Evolutionary conservation across 37 sponge, comb jelly and placozoan genomes (phyloP), one percentile per base, ranked within the genome.

Genomic region (Diacarnus erythraeanus): DNA sequence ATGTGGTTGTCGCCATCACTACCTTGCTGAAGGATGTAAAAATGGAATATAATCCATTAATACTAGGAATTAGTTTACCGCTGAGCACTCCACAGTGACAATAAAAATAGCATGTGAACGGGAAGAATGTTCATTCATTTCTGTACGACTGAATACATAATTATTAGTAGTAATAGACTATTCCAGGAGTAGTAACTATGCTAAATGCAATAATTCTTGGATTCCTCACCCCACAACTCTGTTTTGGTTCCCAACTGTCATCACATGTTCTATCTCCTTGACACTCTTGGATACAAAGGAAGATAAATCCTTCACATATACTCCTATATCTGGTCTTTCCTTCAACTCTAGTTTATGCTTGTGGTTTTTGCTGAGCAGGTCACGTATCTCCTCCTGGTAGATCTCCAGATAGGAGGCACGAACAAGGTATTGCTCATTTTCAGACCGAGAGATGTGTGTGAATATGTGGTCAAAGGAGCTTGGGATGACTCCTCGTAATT

Each of bases 81-180:
- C 86, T 60, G 85, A 91, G 83, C 99, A 96, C 73, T 98, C 99
- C 1, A 98, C 87, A 12, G 99, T 98, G 39, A 96, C 59, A 23
- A 95, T 92, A 80, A 98, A 98, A 38, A 98, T 94, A 38, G 99
- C 99, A 76, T 98, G 99, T 21, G 99, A 98, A 20, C 99, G 69
- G n/a, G 99, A 98, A 9, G 99, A 98, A 78, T 96, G 97, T 77
- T 96, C 89, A 75, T 98, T 98, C 99, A 98, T 98, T 69, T 94
- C 85, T 9, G 99, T 98, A 27, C 83, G 69, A 0, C 92, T 92
- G 64, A 0, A 59, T 25, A 20, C 27, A n/a, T 21, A 26, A 63
- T 15, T 57, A 57, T 26, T 40, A 18, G 33, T 5, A 65, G 60
- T 3, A 27, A 27, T 27, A 27, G 33, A 65, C 66, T 6, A 2